Conservation (phyloP, 2,113 vertebrate species). For the Malurus cyaneus region DNA sequence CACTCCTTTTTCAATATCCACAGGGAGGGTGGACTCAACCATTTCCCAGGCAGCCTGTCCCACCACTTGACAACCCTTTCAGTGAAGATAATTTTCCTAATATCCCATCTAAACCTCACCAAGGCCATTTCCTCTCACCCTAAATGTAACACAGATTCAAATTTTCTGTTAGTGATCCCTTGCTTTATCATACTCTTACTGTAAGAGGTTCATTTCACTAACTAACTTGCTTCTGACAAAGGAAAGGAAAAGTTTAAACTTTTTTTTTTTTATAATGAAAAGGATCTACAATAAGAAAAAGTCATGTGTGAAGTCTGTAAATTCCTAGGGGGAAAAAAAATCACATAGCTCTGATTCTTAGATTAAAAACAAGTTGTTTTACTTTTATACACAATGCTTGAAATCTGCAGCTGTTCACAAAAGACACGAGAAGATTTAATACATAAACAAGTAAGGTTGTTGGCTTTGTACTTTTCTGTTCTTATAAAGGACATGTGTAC, state of each 20-base stretch:
- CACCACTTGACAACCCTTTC: neutral
- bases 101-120: neutral
- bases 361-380: constrained; percentile 45
- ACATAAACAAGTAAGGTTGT: neutral
- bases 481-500: neutral
- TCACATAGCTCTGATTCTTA: neutral
- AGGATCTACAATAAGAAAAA: neutral
- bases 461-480: constrained; percentile 38
- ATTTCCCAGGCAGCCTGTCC: neutral
- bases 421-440: neutral
- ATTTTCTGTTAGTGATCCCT: neutral
- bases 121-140: neutral
- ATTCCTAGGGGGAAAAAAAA: neutral
- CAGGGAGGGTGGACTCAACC: neutral
- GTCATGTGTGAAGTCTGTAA: neutral
- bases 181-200: neutral
- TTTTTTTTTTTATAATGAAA: neutral
- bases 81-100: neutral
- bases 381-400: neutral
- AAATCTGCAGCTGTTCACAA: constrained; percentile 47
- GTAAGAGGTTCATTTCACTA: neutral
- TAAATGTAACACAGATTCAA: neutral
- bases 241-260: neutral
- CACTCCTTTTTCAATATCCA: neutral
- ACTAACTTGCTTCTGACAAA: neutral